Evolutionary conservation across 1,140 invertebrate genomes (phyloP).

Genomic region (Riptortus pedestris): DNA sequence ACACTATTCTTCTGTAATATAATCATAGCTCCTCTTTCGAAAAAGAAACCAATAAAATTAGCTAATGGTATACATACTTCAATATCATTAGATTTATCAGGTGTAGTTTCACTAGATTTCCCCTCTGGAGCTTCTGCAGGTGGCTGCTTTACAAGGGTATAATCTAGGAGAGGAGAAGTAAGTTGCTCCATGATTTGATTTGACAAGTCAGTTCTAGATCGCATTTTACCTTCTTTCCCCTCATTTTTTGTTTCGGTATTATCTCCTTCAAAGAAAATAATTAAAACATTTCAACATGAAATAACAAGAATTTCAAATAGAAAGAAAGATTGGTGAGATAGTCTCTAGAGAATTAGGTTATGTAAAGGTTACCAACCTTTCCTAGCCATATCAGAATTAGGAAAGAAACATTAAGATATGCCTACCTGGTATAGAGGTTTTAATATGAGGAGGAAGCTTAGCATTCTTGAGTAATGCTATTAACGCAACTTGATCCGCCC

Average conservation of each 20-base stretch:
- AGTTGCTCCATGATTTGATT: constrained; percentile 53
- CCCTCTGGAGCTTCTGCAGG: constrained; percentile 30
- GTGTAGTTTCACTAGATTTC: constrained; percentile 20
- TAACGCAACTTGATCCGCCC: constrained; percentile 49
- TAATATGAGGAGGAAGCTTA: constrained; percentile 48
- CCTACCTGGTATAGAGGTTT: constrained; percentile 42
- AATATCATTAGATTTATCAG: constrained; percentile 29
- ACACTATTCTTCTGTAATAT: no score
- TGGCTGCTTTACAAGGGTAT: constrained; percentile 28
- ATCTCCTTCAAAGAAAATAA: not conserved
- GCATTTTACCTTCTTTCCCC: constrained; percentile 38
- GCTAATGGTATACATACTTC: no score
- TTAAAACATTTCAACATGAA: no score
- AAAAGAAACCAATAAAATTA: no score
- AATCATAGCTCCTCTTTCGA: no score
- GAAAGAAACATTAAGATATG: not conserved
- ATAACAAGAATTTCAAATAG: not conserved
- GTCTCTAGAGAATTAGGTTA: no score
- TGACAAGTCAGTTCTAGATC: constrained; percentile 49
- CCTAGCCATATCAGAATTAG: not conserved
- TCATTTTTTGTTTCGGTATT: constrained; percentile 4
- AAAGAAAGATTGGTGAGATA: no score
- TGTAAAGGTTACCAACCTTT: not conserved
- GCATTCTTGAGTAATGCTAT: constrained; percentile 55
- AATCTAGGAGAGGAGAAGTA: constrained; percentile 50